These are phyloP conservation scores for Himalopsyche kuldschensis DNA, from an alignment of 2,888 invertebrate species.

Conservation along the genomic window DNA sequence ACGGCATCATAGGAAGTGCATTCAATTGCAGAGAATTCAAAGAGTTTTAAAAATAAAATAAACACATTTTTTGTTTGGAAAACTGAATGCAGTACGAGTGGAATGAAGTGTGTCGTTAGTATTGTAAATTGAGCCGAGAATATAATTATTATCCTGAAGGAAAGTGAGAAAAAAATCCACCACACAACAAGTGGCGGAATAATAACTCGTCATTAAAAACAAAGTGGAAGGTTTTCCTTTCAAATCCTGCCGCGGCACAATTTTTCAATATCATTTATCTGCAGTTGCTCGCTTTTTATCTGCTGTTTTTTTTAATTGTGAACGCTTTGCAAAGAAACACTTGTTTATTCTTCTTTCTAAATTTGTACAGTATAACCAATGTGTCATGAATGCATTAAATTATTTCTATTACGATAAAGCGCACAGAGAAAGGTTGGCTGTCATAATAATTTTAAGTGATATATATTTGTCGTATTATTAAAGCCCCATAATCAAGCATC, in stretches of 20 bases:
- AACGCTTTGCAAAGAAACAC: neutral
- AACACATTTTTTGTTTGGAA: neutral
- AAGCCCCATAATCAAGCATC: too few relatives aligned
- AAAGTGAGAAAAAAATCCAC: conserved; percentile 13
- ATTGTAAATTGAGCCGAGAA: conserved; percentile 15
- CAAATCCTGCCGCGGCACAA: conserved; percentile 26
- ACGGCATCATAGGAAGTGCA: neutral
- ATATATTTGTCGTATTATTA: too few relatives aligned
- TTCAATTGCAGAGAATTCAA: neutral
- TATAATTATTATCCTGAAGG: conserved; percentile 4
- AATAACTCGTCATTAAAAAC: conserved; percentile 37
- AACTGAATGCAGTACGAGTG: neutral
- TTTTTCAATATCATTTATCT: conserved; percentile 36
- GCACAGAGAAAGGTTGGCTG: too few relatives aligned
- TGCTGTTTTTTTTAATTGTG: conserved; percentile 8
- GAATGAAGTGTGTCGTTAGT: conserved; percentile 31
- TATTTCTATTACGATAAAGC: too few relatives aligned
- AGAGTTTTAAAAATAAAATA: neutral
- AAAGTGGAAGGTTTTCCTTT: conserved; percentile 10
- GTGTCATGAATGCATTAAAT: too few relatives aligned
- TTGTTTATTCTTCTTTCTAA: neutral
- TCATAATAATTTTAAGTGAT: too few relatives aligned
- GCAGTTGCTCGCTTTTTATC: conserved; percentile 7
- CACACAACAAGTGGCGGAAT: conserved; percentile 13
- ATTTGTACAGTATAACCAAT: neutral